phyloP scores from a whole-genome alignment of 2,797 vertebrate genomes.

The Gymnopithys bicolor region DNA sequence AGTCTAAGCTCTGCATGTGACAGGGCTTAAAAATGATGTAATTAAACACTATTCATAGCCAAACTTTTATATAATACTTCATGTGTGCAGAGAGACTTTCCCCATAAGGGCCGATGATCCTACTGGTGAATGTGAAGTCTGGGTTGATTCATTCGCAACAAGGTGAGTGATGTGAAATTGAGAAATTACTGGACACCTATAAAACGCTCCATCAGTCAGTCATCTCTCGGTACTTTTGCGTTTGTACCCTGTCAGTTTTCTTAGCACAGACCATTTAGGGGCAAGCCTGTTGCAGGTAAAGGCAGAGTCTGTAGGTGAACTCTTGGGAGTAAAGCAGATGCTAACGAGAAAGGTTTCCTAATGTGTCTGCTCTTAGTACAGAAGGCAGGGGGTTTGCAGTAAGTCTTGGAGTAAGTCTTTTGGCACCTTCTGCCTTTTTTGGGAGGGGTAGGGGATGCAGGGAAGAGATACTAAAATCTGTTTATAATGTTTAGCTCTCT shows the following conservation, averaged over 20 bases:
- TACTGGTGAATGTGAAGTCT: not conserved
- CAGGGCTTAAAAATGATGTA: not conserved
- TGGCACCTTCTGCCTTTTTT: not conserved
- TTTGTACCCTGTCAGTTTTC: not conserved
- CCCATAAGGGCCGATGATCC: not conserved
- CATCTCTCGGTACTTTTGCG: not conserved
- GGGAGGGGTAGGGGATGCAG: accelerated
- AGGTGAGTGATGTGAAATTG: not conserved
- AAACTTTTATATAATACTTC: not conserved
- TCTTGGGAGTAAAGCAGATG: not conserved
- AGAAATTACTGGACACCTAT: not conserved
- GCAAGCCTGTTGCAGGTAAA: not conserved
- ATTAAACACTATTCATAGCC: not conserved
- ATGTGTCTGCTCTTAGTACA: not conserved
- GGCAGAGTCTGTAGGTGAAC: not conserved
- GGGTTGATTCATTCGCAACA: not conserved
- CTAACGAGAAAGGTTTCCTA: not conserved
- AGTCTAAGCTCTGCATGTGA: not conserved
- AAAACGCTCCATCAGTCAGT: not conserved
- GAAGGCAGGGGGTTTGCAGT: not conserved
- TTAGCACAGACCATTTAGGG: accelerated
- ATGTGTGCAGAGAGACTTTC: not conserved
- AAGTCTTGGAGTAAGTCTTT: not conserved
- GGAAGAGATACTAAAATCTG: not conserved
- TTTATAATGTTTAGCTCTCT: not conserved